Base-by-base conservation (phyloP, 2,888 invertebrate species). In the Clanis bilineata region DNA sequence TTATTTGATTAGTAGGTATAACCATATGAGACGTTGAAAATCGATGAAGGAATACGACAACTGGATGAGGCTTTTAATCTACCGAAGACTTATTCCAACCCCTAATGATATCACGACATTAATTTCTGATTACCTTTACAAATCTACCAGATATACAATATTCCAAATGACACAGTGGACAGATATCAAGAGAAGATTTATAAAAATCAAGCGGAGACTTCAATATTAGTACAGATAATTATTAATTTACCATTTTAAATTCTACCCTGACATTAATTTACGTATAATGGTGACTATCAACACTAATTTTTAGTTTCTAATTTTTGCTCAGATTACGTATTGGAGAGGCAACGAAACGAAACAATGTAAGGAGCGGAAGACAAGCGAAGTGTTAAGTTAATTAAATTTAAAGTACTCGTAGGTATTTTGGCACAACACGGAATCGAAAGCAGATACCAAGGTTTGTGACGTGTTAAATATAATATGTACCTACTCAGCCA, bases 231-330 rank as follows among this genome's bases (percentile, higher is more conserved):
- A 88, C 83, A 82, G 82, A 79, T 79, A 83, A 80, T 79, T 80
- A 85, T 79, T 83, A 79, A 81, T 84, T 86, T 80, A 80, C 67
- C 64, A 39, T 72, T 64, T 81, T 89, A 88, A 83, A 85, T 76
- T 90, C 90, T 91, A 96, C 96, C 96, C 96, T 96, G 96, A 95
- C 95, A 95, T 94, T 95, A 95, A 95, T 95, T 96, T 96, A 96
- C 96, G 96, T 96, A 96, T 96, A 94, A 95, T 95, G 95, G 95
- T 95, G 95, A 90, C 88, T 91, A 91, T 86, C 79, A 88, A 88
- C 80, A 85, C 89, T 91, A 90, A 85, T 75, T 82, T 67, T 80
- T 77, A 77, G 76, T 70, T 79, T 73, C 85, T 86, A 88, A 83
- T 82, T 82, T 82, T 89, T 90, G 87, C 82, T 88, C 83, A 73